Evolutionary conservation across 2,888 invertebrate species (phyloP).

Genomic region (Harmothoe impar): DNA sequence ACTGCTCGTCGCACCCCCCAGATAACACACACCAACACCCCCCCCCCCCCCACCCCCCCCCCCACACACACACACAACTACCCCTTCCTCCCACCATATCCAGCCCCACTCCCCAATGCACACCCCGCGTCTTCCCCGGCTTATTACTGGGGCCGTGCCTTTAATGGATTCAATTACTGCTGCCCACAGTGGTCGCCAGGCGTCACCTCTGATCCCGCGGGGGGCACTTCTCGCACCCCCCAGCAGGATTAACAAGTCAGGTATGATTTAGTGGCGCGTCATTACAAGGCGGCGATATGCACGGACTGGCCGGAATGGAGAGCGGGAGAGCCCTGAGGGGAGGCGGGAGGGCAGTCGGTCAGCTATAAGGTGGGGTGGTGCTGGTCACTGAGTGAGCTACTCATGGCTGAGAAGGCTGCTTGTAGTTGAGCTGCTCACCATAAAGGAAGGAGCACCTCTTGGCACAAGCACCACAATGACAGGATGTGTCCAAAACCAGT

Average conservation of each 20-base stretch:
- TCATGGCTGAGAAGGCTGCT: too few relatives aligned
- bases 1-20: not conserved
- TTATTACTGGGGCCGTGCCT: not conserved
- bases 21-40: not conserved
- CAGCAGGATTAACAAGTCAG: conserved; percentile 27
- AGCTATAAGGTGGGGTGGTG: not conserved
- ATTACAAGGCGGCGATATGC: conserved; percentile 30
- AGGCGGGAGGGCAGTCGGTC: not conserved
- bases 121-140: not conserved
- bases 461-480: too few relatives aligned
- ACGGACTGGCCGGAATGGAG: not conserved
- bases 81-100: not conserved
- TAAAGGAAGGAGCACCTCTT: too few relatives aligned
- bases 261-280: conserved; percentile 39
- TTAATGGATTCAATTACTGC: conserved; percentile 53
- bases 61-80: too few relatives aligned
- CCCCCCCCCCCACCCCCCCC: not conserved
- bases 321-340: not conserved
- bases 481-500: too few relatives aligned
- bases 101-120: not conserved
- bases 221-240: conserved; percentile 53
- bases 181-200: conserved; percentile 30
- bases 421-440: too few relatives aligned
- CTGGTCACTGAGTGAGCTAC: too few relatives aligned
- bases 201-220: conserved; percentile 38